A percentile compares a stretch with the other conserved stretches of the same genome.
Evolutionary conservation across 2,113 vertebrate species (phyloP).

Genomic region (Solenodon paradoxus): DNA sequence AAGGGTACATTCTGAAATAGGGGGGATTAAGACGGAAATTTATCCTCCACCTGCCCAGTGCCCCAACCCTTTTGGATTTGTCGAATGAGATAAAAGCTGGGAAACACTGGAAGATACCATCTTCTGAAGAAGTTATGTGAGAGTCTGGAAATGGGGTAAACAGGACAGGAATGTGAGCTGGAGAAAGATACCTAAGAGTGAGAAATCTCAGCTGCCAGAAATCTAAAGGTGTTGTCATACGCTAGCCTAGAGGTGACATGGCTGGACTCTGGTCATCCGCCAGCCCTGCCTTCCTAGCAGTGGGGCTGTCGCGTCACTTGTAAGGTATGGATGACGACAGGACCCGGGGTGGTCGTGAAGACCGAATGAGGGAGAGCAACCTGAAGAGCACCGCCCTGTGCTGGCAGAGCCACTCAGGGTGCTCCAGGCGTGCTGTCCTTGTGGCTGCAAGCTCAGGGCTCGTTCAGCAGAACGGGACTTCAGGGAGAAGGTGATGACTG

Average conservation of each 20-base stretch:
- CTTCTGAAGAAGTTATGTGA: background rate
- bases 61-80: background rate
- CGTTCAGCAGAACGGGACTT: background rate
- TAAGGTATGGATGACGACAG: background rate
- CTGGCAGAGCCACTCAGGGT: accelerated
- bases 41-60: background rate
- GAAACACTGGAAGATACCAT: background rate
- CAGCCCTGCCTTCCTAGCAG: background rate
- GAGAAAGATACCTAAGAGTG: background rate
- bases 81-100: background rate
- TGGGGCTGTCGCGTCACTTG: background rate
- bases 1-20: background rate
- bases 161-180: background rate
- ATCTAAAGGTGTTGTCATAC: accelerated
- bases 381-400: background rate
- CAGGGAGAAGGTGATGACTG: background rate
- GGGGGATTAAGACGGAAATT: background rate
- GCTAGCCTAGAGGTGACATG: background rate
- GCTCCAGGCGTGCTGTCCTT: background rate
- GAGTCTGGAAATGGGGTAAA: no score
- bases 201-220: background rate
- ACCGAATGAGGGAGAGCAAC: accelerated
- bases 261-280: background rate
- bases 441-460: no score
- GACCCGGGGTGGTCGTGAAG: background rate